Percentiles rank a stretch among this genome's conserved stretches.
Evolutionary conservation across 2,797 vertebrate species (phyloP).

Genomic region (Sebastes kiyomatsui): DNA sequence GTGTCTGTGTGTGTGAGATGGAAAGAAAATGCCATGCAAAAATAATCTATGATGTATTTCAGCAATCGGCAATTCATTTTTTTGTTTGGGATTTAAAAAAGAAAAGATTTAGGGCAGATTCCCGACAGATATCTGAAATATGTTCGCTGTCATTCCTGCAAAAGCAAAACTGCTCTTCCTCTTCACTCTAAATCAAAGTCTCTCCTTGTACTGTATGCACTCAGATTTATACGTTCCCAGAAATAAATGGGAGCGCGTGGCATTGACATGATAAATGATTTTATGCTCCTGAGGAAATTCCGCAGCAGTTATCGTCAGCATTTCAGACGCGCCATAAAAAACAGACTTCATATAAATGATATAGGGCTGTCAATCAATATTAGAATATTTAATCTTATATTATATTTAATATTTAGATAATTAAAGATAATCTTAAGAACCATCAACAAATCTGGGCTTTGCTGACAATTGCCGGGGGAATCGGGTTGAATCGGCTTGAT

Average conservation of each 20-base stretch:
- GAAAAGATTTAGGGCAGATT: background rate
- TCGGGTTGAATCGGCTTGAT: no score
- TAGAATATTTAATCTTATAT: no score
- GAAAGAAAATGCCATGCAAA: background rate
- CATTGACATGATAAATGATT: slow-evolving; percentile 14
- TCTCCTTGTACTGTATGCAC: background rate
- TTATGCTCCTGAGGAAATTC: slow-evolving; percentile 13
- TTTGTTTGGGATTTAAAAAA: background rate
- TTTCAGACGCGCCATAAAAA: slow-evolving; percentile 12
- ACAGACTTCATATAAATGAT: slow-evolving; percentile 10
- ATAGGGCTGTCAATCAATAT: background rate
- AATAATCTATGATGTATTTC: slow-evolving; percentile 17
- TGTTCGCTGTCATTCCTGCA: background rate
- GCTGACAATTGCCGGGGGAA: no score
- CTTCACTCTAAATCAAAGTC: background rate
- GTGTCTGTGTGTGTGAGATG: background rate
- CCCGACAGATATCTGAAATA: background rate
- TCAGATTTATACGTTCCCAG: slow-evolving; percentile 2
- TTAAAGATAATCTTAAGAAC: no score
- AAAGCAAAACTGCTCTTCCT: background rate
- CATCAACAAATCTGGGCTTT: accelerated
- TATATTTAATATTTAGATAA: no score
- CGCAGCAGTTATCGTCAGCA: slow-evolving; percentile 29
- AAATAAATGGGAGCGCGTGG: background rate
- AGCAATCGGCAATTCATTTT: background rate